These are phyloP conservation scores for Psittacus erithacus DNA, from an alignment of 2,113 vertebrate genomes.

Conservation along the genomic window DNA sequence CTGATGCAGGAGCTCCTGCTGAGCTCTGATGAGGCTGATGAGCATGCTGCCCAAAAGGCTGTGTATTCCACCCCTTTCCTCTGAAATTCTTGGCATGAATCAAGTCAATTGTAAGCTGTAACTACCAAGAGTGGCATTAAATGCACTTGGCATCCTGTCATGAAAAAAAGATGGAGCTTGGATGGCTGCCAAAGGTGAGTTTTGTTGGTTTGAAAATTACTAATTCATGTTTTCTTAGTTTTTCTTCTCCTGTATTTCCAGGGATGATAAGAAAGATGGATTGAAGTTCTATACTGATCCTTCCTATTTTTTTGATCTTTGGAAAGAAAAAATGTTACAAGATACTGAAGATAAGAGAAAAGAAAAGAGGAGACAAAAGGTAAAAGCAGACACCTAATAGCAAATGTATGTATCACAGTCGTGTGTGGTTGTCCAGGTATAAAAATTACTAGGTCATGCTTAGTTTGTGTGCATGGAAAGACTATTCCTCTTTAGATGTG, in stretches of 20 bases:
- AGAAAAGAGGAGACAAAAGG: conserved; percentile 88
- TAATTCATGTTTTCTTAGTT: neutral
- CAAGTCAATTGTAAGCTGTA: neutral
- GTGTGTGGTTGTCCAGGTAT: neutral
- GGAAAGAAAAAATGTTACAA: conserved; percentile 99
- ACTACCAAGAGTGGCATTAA: neutral
- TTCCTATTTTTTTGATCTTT: conserved; percentile 98
- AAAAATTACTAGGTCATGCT: neutral
- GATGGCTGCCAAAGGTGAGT: neutral
- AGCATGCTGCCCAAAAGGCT: neutral
- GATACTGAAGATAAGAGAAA: conserved; percentile 99
- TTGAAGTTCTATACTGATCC: conserved; percentile 98
- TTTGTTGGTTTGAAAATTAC: neutral
- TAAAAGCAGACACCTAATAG: conserved; percentile 25
- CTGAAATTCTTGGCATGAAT: neutral
- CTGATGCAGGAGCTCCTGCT: neutral
- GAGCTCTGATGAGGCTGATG: neutral
- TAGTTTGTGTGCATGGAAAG: neutral
- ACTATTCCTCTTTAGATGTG: neutral
- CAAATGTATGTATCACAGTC: neutral
- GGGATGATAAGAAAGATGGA: conserved; percentile 96
- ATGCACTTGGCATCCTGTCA: neutral
- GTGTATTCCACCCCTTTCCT: neutral
- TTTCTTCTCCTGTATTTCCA: conserved; percentile 57
- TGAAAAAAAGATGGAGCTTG: neutral